phyloP scores from a whole-genome alignment of 2,888 invertebrate genomes.

The Andricus curvator region DNA sequence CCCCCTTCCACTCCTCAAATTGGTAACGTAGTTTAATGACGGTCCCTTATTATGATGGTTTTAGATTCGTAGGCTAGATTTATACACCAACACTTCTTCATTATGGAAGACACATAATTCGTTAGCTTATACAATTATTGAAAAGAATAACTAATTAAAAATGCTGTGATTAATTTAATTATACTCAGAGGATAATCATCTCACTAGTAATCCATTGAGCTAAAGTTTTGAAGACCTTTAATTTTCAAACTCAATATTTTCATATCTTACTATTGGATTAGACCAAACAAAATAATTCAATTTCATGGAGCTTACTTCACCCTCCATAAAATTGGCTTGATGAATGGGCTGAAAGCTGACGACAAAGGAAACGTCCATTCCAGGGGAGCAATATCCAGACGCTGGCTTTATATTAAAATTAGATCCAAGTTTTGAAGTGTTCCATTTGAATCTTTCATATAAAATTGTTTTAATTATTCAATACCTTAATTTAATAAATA shows the following conservation, averaged over 20 bases:
- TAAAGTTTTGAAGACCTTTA: not conserved
- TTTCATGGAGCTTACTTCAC: constrained; percentile 66
- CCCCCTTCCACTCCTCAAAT: no score
- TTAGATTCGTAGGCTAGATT: not conserved
- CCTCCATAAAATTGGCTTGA: constrained; percentile 73
- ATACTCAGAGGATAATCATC: not conserved
- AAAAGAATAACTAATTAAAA: no score
- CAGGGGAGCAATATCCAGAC: constrained; percentile 83
- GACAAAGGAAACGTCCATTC: constrained; percentile 83
- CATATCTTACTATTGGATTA: not conserved
- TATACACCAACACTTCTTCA: no score
- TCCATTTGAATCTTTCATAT: constrained; percentile 80
- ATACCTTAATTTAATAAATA: not conserved
- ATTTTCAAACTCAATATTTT: not conserved
- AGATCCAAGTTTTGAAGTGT: constrained; percentile 74
- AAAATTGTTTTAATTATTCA: not conserved
- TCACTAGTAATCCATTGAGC: not conserved
- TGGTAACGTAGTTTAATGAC: no score
- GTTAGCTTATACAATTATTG: no score
- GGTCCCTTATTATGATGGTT: not conserved
- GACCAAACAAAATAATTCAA: not conserved
- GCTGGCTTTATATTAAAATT: constrained; percentile 83
- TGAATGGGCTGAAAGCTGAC: constrained; percentile 82
- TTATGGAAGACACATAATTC: no score
- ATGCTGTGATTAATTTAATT: not conserved